Evolutionary conservation across 2,797 vertebrate species (phyloP), one percentile per base, ranked within the genome.

Genomic region (Thamnophis elegans): DNA sequence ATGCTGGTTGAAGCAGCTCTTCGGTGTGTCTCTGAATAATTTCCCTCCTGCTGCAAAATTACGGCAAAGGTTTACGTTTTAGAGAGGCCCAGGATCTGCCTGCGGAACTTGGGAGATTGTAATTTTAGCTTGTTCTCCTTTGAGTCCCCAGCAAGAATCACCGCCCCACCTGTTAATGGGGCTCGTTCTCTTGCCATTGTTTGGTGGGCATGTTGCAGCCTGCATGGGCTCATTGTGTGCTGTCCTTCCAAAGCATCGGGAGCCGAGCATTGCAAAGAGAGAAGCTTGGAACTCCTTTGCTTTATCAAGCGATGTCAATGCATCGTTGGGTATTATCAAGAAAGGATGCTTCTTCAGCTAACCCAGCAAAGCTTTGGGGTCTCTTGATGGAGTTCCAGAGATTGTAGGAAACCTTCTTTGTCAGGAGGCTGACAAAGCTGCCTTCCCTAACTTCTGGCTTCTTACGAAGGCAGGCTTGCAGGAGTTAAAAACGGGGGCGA

Each of bases 401-500:
- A 51, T 51, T 10, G 89, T 14, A 22, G 0, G 73, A 73, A 20
- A 5, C 47, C 78, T 1, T 28, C 12, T 1, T n/a, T 91, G 25
- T 94, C 92, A 78, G 85, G 54, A 13, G 32, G 8, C 95, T 93
- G 82, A 36, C 88, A 2, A n/a, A n/a, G 68, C 62, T 20, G n/a
- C 11, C 59, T 58, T 92, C 91, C 51, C n/a, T 25, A 8, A 90
- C 51, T 58, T 53, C 68, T n/a, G 91, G 13, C 42, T 95, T 93
- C 86, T 78, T 32, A 68, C 92, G 90, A 56, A 89, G 86, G 92
- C 36, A 91, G 28, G 28, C n/a, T 91, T 92, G 20, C 12, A 92
- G 94, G 82, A 6, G 1, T 25, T 94, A 94, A 92, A 59, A 26
- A 54, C 93, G 6, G 25, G 25, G 26, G 93, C 60, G 58, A 18